These are phyloP conservation scores for Agrilus biguttatus DNA, from an alignment of 2,888 invertebrate genomes.

Conservation along the genomic window DNA sequence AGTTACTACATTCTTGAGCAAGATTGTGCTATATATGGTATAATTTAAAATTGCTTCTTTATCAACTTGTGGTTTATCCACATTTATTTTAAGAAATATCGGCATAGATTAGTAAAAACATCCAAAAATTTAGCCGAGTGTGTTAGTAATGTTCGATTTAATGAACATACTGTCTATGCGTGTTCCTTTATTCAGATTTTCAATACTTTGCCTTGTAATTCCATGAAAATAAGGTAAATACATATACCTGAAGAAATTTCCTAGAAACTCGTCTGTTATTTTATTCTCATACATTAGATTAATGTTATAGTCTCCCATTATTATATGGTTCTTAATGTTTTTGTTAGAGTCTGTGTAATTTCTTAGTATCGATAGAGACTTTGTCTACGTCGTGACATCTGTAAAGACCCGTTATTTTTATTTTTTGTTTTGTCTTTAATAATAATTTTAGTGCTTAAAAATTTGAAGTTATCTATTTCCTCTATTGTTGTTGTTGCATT, in stretches of 20 bases:
- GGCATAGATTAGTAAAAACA: constrained; percentile 6
- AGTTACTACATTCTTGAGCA: too few relatives aligned
- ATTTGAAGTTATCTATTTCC: constrained; percentile 1
- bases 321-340: constrained; percentile 2
- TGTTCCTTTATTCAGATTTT: not conserved
- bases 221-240: constrained; percentile 4
- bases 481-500: constrained; percentile 2
- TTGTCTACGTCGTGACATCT: constrained; percentile 4
- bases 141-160: constrained; percentile 3
- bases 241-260: constrained; percentile 1
- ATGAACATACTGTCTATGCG: constrained; percentile 7
- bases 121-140: constrained; percentile 1
- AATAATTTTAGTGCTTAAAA: not conserved
- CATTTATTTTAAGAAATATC: constrained; percentile 2
- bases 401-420: constrained; percentile 5
- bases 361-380: not conserved
- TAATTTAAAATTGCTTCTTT: too few relatives aligned
- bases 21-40: too few relatives aligned
- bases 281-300: not conserved
- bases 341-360: constrained; percentile 1
- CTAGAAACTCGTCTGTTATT: constrained; percentile 2
- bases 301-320: constrained; percentile 4
- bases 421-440: not conserved
- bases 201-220: constrained; percentile 2
- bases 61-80: too few relatives aligned